Conservation (phyloP, 23 tunicate genomes). For the Phallusia fumigata region DNA sequence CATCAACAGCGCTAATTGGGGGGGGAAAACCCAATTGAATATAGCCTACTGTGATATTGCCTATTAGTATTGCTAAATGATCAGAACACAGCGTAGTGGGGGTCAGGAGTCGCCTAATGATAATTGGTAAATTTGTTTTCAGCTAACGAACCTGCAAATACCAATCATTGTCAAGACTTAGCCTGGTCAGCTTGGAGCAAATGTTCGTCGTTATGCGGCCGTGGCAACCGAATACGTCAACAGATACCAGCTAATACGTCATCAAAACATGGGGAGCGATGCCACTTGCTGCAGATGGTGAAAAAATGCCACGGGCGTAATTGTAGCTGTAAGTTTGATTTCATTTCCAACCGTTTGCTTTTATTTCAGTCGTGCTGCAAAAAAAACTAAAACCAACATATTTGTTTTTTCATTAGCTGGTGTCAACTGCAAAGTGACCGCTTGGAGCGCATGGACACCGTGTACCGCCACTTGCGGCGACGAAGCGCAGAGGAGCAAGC, state of each 20-base stretch:
- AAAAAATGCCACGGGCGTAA: constrained; percentile 64
- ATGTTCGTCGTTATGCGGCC: constrained; percentile 84
- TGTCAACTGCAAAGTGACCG: constrained; percentile 67
- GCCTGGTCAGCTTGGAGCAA: constrained; percentile 85
- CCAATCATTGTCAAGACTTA: constrained; percentile 47
- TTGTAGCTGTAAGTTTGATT: constrained; percentile 31
- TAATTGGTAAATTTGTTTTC: too few species aligned
- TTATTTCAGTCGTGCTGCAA: too few species aligned
- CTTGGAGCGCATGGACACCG: constrained; percentile 86
- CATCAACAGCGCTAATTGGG: too few species aligned
- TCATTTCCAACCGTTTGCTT: neutral
- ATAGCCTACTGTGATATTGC: too few species aligned
- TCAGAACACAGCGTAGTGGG: too few species aligned
- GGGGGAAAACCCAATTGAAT: too few species aligned
- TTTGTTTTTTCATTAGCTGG: constrained; percentile 15
- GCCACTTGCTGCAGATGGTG: constrained; percentile 62
- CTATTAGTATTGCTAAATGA: too few species aligned
- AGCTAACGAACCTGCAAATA: neutral
- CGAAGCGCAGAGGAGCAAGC: constrained; percentile 43
- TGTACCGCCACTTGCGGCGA: constrained; percentile 84
- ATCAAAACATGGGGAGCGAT: constrained; percentile 40
- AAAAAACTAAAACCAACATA: too few species aligned
- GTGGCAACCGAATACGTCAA: constrained; percentile 45
- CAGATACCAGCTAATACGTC: constrained; percentile 40
- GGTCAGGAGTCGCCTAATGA: too few species aligned